A percentile compares a stretch with the other conserved stretches of the same genome.
Conservation (phyloP, 2,888 invertebrate genomes). For the Tryphoninae sp. region DNA sequence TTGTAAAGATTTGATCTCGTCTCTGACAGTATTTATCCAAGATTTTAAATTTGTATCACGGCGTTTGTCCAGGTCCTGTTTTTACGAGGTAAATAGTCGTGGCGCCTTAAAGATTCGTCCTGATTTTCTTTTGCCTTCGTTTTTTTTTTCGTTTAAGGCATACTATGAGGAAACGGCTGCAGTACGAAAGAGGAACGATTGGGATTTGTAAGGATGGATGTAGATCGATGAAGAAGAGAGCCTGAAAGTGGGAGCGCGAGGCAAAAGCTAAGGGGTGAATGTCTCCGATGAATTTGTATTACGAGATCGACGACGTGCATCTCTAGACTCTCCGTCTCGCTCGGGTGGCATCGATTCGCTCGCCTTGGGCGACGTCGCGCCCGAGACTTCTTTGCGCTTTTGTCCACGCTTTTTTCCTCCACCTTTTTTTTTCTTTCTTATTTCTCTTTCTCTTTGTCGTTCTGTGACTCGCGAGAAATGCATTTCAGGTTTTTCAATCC, state of each 20-base stretch:
- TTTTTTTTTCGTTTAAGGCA: neutral
- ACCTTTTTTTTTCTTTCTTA: neutral
- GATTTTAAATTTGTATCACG: slow-evolving; percentile 22
- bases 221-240: slow-evolving; percentile 14
- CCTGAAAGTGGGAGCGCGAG: slow-evolving; percentile 1
- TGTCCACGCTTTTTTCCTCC: neutral
- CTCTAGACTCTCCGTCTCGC: slow-evolving; percentile 31
- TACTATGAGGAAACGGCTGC: slow-evolving; percentile 16
- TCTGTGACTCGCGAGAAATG: neutral
- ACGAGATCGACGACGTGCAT: slow-evolving; percentile 44
- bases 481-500: neutral
- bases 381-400: slow-evolving; percentile 4
- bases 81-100: neutral
- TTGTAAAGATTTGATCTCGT: neutral
- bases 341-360: slow-evolving; percentile 44
- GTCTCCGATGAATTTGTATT: slow-evolving; percentile 56
- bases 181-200: slow-evolving; percentile 5
- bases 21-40: slow-evolving; percentile 2
- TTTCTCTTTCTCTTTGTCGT: neutral
- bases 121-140: slow-evolving; percentile 16
- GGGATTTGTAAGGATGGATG: slow-evolving; percentile 16
- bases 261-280: slow-evolving; percentile 38
- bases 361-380: slow-evolving; percentile 14
- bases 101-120: slow-evolving; percentile 10
- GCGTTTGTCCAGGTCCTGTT: slow-evolving; percentile 23